phyloP scores from a whole-genome alignment of 2,797 vertebrate species.

The Eospalax fontanierii region DNA sequence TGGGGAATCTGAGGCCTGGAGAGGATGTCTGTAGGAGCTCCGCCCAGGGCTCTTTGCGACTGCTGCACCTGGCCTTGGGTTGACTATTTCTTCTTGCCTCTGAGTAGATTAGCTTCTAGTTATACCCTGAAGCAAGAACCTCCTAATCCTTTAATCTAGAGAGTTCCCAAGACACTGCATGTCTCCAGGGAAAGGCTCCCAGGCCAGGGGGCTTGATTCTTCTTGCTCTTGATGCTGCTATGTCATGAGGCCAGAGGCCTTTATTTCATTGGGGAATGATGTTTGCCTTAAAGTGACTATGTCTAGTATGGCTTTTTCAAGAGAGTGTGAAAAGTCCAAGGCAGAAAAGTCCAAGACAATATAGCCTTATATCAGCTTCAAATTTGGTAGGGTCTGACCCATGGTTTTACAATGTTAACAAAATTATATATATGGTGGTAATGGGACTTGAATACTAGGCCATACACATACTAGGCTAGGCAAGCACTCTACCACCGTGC shows the following conservation, averaged over 20 bases:
- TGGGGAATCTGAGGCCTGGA: background rate
- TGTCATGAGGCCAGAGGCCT: background rate
- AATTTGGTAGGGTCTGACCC: no score
- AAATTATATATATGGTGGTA: no score
- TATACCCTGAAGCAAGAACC: background rate
- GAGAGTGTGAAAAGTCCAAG: background rate
- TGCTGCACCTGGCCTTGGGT: no score
- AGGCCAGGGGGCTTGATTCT: background rate
- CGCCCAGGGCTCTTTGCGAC: background rate
- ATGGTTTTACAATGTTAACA: background rate
- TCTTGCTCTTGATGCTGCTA: background rate
- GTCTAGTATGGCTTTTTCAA: background rate
- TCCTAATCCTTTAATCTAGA: constrained; percentile 61
- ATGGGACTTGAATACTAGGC: background rate
- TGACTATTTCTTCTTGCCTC: background rate
- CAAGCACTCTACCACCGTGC: no score
- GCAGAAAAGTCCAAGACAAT: accelerated
- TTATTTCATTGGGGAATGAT: background rate
- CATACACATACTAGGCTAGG: background rate
- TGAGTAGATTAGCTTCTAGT: constrained; percentile 32
- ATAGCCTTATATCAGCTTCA: background rate
- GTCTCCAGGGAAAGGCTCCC: background rate
- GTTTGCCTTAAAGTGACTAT: background rate
- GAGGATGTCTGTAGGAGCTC: background rate
- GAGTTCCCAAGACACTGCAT: background rate